Base-by-base conservation (phyloP, 2,113 vertebrate genomes). In the Geococcyx californianus region DNA sequence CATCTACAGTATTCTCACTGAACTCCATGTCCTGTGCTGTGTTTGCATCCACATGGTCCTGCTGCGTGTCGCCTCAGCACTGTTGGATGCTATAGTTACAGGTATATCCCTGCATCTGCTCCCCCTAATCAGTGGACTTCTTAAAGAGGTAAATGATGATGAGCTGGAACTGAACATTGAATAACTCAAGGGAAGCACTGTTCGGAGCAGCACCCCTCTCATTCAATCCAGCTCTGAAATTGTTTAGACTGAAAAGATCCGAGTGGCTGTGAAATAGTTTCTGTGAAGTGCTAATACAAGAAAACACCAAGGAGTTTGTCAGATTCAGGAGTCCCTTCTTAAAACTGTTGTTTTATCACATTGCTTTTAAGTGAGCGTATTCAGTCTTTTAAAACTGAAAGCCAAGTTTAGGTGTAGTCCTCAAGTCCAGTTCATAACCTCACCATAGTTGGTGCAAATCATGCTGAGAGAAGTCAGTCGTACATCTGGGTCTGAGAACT, bases 11-110 rank as follows among this genome's bases (percentile, higher is more conserved):
- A 31, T 18, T 4, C 18, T 24, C 4, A 54, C 44, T 31, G 83
- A 84, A 40, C 79, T 60, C 42, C 0, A 1, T 66, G 38, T 49
- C 59, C 59, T 45, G 66, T 13, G 74, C 73, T 29, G 72, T 8
- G 7, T 66, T 40, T 62, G 40, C 40, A 52, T 13, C 58, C 15
- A 40, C 21, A 10, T 15, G 33, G 76, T 63, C 52, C 68, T 97
- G 95, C 94, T 92, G 92, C 88, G 1, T 90, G 88, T 64, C 75
- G 64, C 96, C 86, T 92, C 90, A 68, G 96, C 92, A 95, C 64
- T 90, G 96, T 92, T 97, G 94, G 94, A 90, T 96, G 96, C 95
- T 94, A 38, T 92, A 93, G 88, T 86, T 93, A 93, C 83, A 25
- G 79, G 60, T 72, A 89, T 93, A 56, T 78, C 80, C 72, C 11